These are phyloP conservation scores for Drosophila paucipuncta DNA, from an alignment of 2,888 invertebrate species.

Conservation along the genomic window DNA sequence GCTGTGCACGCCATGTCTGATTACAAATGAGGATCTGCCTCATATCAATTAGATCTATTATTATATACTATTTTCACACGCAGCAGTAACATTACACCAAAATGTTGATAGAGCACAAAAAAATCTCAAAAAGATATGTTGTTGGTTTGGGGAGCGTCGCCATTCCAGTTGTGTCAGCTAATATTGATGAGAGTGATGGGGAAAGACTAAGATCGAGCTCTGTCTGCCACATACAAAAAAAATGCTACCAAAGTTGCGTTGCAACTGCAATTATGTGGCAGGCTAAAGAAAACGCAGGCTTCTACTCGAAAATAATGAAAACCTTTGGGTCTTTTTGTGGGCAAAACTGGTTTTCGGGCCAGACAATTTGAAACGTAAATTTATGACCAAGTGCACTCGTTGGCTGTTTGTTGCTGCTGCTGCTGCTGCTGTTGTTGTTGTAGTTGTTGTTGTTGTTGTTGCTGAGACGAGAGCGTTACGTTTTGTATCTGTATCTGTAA, in stretches of 20 bases:
- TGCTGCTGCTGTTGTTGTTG: constrained; percentile 26
- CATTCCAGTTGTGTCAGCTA: constrained; percentile 43
- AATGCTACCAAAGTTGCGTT: constrained; percentile 51
- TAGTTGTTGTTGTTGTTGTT: constrained; percentile 19
- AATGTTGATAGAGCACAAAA: constrained; percentile 22
- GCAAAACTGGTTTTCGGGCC: constrained; percentile 63
- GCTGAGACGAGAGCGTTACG: constrained; percentile 52
- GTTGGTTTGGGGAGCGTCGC: too few species aligned
- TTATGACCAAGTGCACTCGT: constrained; percentile 74
- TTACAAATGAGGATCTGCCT: constrained; percentile 15
- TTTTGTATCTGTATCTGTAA: constrained; percentile 72
- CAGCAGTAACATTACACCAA: constrained; percentile 18
- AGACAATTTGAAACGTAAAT: constrained; percentile 78
- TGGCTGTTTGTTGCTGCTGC: constrained; percentile 27
- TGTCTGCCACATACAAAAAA: constrained; percentile 10
- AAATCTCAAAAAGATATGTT: not conserved
- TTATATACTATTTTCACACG: constrained; percentile 43
- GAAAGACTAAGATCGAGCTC: constrained; percentile 13
- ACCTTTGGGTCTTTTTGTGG: constrained; percentile 70
- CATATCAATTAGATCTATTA: constrained; percentile 38
- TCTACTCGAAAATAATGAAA: constrained; percentile 62
- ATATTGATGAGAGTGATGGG: constrained; percentile 20
- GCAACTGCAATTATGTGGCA: constrained; percentile 39
- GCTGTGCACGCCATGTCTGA: constrained; percentile 25
- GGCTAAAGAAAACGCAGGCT: constrained; percentile 30